Evolutionary conservation across 1,140 invertebrate genomes (phyloP), one percentile per base, ranked within the genome.

Genomic region (Vollenhovia emeryi): DNA sequence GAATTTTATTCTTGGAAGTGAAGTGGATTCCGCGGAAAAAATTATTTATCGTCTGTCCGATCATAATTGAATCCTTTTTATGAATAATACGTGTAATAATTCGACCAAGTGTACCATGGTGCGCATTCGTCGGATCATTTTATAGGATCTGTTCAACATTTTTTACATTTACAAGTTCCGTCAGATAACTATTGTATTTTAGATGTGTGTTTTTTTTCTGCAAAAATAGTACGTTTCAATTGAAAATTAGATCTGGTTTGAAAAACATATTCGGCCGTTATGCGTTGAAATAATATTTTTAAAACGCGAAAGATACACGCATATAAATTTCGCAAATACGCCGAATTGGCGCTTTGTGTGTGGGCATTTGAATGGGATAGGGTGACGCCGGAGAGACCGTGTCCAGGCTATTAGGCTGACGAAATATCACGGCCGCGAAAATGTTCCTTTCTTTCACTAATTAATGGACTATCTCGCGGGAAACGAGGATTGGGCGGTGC

Each of bases 381-480:
- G 13, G 0, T 33, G 6, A 62, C 21, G 30, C n/a, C 57, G n/a
- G n/a, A 33, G 57, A 48, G 40, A 33, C 27, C 33, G 5, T 24
- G 75, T 66, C 15, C 30, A 21, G 45, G 30, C 45, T 79, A 52
- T 79, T 79, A 66, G 8, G 11, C 60, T 24, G 45, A 79, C 60
- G 60, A 79, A 78, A 79, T 74, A 66, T 55, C 36, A 24, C 18
- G 8, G 11, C 48, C 21, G 8, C 66, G n/a, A 33, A 87, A 50
- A 52, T 36, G 40, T 50, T 59, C 36, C 43, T 36, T 84, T 84
- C 55, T 73, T 87, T 57, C 40, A 27, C 30, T 73, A 87, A 87
- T 88, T 87, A 87, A 87, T 87, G 62, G 78, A 40, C 66, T 50
- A 66, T 59, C 50, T 87, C 52, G 21, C 21, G 7, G 18, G 18